Percentiles rank a stretch among this genome's conserved stretches.
Conservation (phyloP, 2,113 vertebrate genomes). For the Chloropsis hardwickii region DNA sequence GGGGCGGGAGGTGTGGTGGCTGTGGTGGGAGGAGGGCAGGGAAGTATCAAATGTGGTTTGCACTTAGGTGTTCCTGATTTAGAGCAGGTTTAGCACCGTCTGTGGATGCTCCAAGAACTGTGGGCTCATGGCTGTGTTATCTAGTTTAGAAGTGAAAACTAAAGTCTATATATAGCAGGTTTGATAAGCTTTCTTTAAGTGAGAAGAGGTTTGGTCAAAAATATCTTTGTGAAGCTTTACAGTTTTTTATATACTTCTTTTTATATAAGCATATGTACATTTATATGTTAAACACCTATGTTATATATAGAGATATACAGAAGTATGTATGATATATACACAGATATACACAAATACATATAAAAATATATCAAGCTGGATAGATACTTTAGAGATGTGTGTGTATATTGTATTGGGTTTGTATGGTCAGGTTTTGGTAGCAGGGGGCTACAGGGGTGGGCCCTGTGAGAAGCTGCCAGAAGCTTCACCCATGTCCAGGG, state of each 20-base stretch:
- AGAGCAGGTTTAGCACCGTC: neutral
- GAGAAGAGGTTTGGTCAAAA: neutral
- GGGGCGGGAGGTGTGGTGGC: neutral
- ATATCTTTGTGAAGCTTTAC: neutral
- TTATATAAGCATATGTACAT: neutral
- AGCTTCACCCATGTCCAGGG: neutral
- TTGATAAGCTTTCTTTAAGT: neutral
- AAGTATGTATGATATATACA: neutral
- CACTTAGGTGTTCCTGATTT: neutral
- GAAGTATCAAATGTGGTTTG: neutral
- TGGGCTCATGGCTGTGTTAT: neutral
- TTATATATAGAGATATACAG: neutral
- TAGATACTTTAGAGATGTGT: neutral
- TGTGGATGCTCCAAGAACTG: neutral
- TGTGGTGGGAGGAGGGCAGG: neutral
- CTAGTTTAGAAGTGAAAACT: neutral
- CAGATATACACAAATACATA: neutral
- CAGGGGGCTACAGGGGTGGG: neutral
- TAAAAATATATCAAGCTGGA: neutral
- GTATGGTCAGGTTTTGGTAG: neutral
- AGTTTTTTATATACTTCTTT: neutral
- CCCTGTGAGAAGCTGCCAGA: neutral
- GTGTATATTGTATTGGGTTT: neutral
- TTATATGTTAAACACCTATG: neutral
- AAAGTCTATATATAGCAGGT: neutral